phyloP scores from a whole-genome alignment of 2,113 vertebrate genomes.

The Gyps fulvus region DNA sequence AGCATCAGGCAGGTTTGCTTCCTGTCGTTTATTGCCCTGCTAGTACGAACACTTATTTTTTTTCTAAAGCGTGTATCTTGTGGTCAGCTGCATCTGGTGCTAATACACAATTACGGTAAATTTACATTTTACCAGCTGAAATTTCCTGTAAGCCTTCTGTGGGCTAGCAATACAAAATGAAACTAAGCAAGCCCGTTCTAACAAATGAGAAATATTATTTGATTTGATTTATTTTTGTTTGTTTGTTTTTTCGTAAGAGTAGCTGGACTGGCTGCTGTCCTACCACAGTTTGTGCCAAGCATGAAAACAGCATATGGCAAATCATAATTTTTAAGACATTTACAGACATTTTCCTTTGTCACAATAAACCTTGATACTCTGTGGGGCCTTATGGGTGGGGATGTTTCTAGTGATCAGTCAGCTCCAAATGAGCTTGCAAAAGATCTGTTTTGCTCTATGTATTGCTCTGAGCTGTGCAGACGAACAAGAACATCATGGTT shows the following conservation, averaged over 20 bases:
- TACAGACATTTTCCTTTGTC: not conserved
- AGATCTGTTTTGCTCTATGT: not conserved
- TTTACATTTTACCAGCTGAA: slow-evolving; percentile 66
- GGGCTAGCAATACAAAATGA: slow-evolving; percentile 62
- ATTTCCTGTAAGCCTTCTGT: slow-evolving; percentile 78
- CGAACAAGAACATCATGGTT: not conserved
- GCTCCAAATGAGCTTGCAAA: not conserved
- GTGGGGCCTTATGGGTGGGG: not conserved
- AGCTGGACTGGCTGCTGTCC: not conserved
- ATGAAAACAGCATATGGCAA: not conserved
- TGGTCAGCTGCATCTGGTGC: slow-evolving; percentile 75
- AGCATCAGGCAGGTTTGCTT: slow-evolving; percentile 63
- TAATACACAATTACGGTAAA: slow-evolving; percentile 75
- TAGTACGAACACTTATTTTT: slow-evolving; percentile 26
- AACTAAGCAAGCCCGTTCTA: slow-evolving; percentile 24
- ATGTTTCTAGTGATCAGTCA: slow-evolving; percentile 1
- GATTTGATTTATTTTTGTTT: not conserved
- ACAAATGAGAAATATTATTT: slow-evolving; percentile 1
- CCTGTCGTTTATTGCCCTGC: slow-evolving; percentile 68
- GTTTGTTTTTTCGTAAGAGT: not conserved
- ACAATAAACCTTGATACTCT: not conserved
- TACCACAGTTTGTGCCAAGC: not conserved
- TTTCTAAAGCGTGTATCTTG: slow-evolving; percentile 57
- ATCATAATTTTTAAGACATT: not conserved
- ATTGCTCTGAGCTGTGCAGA: not conserved